A percentile compares a stretch with the other conserved stretches of the same genome.
These are phyloP conservation scores for Alitta virens DNA, from an alignment of 2,888 invertebrate species.

Conservation along the genomic window DNA sequence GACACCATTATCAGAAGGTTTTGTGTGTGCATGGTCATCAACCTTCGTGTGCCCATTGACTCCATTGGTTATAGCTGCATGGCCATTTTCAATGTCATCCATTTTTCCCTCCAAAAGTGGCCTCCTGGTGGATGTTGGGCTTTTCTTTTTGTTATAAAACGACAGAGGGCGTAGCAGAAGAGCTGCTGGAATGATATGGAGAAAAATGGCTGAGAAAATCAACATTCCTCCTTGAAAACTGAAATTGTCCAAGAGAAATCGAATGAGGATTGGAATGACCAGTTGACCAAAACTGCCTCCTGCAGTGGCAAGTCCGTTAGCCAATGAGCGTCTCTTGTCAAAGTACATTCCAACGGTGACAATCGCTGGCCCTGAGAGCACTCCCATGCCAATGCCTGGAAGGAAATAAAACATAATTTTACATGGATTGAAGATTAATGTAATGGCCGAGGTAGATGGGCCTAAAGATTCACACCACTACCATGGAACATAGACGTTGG, in stretches of 20 bases:
- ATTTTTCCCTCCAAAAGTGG: no score
- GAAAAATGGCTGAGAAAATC: background rate
- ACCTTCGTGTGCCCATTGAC: no score
- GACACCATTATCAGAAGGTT: no score
- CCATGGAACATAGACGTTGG: no score
- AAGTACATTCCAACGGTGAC: slow-evolving; percentile 18
- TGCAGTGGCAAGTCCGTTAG: slow-evolving; percentile 22
- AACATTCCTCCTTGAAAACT: slow-evolving; percentile 11
- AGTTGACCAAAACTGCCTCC: slow-evolving; percentile 25
- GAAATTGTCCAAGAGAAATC: slow-evolving; percentile 8
- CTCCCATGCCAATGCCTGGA: slow-evolving; percentile 20
- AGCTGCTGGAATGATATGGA: slow-evolving; percentile 6
- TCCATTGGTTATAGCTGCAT: no score
- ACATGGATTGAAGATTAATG: no score
- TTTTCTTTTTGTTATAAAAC: background rate
- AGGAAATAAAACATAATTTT: no score
- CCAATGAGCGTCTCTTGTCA: slow-evolving; percentile 12
- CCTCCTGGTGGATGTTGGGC: no score
- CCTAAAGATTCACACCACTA: no score
- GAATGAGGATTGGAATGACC: slow-evolving; percentile 19
- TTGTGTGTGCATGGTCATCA: no score
- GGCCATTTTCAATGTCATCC: no score
- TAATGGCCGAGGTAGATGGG: no score
- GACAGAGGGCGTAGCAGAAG: slow-evolving; percentile 9
- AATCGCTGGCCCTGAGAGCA: slow-evolving; percentile 17